Conservation (phyloP, 2,888 invertebrate species). For the Dasysyrphus tricinctus region DNA sequence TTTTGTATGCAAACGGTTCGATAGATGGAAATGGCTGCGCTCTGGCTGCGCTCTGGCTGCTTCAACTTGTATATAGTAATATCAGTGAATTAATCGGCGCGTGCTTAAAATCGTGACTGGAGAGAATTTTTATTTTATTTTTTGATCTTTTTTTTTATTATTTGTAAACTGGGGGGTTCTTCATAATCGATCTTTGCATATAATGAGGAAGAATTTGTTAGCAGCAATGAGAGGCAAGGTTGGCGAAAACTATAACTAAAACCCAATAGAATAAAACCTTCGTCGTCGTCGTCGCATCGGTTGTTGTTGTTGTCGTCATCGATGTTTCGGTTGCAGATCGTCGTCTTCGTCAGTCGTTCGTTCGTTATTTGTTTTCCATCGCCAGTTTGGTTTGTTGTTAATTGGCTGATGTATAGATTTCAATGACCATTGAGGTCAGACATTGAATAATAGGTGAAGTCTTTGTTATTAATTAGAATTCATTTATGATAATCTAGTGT, state of each 20-base stretch:
- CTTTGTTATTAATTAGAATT: constrained; percentile 60
- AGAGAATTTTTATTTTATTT: constrained; percentile 62
- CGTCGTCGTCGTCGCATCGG: not conserved
- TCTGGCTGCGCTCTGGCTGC: constrained; percentile 36
- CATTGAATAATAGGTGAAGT: constrained; percentile 56
- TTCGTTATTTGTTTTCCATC: constrained; percentile 24
- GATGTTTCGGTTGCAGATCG: not conserved
- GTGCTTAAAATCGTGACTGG: constrained; percentile 76
- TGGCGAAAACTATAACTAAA: constrained; percentile 17
- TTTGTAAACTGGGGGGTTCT: constrained; percentile 51
- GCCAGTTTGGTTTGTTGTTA: constrained; percentile 55
- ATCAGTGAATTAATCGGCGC: constrained; percentile 77
- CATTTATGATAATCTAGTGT: constrained; percentile 34
- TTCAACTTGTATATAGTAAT: constrained; percentile 67
- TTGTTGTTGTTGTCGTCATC: not conserved
- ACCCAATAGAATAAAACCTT: not conserved
- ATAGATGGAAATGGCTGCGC: constrained; percentile 40
- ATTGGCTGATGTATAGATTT: constrained; percentile 70
- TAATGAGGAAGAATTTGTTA: constrained; percentile 66
- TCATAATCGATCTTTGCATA: constrained; percentile 72
- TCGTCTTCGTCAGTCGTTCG: constrained; percentile 16
- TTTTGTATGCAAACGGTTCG: constrained; percentile 66
- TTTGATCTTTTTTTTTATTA: constrained; percentile 42
- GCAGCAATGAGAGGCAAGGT: constrained; percentile 31
- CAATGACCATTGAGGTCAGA: constrained; percentile 50